A percentile compares a stretch with the other conserved stretches of the same genome.
Evolutionary conservation across 2,113 vertebrate genomes (phyloP).

Genomic region (Pogonocichla stellata): DNA sequence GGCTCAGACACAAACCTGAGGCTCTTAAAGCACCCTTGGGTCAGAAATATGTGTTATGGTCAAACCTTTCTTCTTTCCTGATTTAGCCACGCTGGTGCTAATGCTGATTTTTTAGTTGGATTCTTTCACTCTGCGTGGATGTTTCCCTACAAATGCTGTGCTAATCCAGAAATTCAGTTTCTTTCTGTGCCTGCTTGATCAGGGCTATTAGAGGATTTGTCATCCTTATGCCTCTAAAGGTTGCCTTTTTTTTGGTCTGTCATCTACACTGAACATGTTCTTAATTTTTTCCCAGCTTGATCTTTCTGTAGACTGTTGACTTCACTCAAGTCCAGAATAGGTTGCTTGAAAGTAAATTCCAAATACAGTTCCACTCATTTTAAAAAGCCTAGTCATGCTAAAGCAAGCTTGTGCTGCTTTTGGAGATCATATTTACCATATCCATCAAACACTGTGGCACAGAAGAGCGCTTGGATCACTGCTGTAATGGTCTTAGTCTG

Average conservation of each 20-base stretch:
- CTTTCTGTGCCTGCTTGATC: neutral
- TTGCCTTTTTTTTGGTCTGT: neutral
- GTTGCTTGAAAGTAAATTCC: neutral
- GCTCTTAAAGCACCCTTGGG: neutral
- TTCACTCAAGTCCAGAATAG: neutral
- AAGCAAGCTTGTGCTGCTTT: neutral
- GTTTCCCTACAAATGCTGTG: neutral
- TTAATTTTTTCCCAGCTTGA: neutral
- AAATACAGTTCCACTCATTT: neutral
- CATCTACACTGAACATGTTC: accelerated
- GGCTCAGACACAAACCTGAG: neutral
- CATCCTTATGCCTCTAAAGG: neutral
- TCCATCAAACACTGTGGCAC: neutral
- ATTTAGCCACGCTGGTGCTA: neutral
- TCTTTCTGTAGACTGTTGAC: neutral
- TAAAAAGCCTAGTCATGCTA: neutral
- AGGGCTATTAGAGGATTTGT: neutral
- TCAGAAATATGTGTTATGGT: neutral
- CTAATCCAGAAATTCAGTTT: neutral
- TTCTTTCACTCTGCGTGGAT: neutral
- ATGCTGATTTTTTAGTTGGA: accelerated
- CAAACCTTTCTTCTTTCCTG: neutral
- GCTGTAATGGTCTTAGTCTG: neutral
- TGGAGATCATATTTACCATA: neutral
- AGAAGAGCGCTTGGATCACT: neutral